phyloP scores from a whole-genome alignment of 2,113 vertebrate species.

The Rissa tridactyla region DNA sequence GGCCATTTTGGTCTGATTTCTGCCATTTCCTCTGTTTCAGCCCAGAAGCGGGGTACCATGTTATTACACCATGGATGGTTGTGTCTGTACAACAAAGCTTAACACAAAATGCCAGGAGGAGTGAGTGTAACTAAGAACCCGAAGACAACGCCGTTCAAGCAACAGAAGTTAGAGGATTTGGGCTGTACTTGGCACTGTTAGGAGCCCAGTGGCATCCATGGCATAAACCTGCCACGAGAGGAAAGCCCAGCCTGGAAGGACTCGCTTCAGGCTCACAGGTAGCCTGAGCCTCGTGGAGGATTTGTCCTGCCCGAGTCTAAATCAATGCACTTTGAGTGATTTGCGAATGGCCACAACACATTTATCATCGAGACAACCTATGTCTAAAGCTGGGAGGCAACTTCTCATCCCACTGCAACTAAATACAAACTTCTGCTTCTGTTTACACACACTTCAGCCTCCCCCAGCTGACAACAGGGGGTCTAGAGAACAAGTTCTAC shows the following conservation, averaged over 20 bases:
- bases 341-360: not conserved
- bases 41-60: fast-evolving
- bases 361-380: fast-evolving
- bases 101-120: not conserved
- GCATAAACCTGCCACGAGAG: not conserved
- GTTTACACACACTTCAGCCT: not conserved
- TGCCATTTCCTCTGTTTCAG: not conserved
- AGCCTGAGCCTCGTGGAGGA: not conserved
- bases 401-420: not conserved
- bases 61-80: fast-evolving
- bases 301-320: not conserved
- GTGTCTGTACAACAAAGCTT: not conserved
- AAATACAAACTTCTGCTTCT: not conserved
- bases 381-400: not conserved
- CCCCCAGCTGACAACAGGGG: not conserved
- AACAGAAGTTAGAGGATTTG: not conserved
- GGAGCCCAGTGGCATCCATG: not conserved
- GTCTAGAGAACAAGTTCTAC: not conserved
- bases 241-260: not conserved
- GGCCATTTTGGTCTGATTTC: not conserved
- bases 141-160: not conserved
- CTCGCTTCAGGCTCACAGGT: not conserved
- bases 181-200: not conserved
- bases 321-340: not conserved
- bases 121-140: not conserved